phyloP scores from a whole-genome alignment of 1,140 invertebrate genomes.

The Mercenaria mercenaria region DNA sequence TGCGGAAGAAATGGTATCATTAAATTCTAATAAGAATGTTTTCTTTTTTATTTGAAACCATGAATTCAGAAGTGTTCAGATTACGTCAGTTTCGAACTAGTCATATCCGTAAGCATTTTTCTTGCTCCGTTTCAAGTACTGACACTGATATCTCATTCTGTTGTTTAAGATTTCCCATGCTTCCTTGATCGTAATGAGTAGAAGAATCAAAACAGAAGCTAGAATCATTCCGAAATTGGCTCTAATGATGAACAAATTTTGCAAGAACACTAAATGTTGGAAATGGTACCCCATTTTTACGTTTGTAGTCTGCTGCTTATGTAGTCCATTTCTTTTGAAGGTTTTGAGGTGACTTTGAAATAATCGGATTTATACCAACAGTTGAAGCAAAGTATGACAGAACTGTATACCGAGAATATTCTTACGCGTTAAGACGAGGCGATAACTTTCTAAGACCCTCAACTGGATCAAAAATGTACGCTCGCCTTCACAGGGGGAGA shows the following conservation, averaged over 20 bases:
- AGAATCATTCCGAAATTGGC: slow-evolving; percentile 37
- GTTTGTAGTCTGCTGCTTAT: slow-evolving; percentile 37
- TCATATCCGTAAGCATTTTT: no score
- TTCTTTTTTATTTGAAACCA: no score
- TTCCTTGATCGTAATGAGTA: no score
- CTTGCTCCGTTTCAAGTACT: no score
- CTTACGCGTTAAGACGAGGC: slow-evolving; percentile 41
- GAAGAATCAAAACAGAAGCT: slow-evolving; percentile 44
- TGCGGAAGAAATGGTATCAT: no score
- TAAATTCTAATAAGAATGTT: no score
- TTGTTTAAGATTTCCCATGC: no score
- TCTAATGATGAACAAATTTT: slow-evolving; percentile 16
- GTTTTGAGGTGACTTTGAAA: slow-evolving; percentile 34
- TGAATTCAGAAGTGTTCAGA: no score
- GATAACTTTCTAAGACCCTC: slow-evolving; percentile 6
- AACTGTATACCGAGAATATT: background rate
- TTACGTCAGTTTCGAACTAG: no score
- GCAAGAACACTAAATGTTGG: slow-evolving; percentile 34
- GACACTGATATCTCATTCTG: no score
- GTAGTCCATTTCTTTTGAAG: slow-evolving; percentile 64
- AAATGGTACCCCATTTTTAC: slow-evolving; percentile 21
- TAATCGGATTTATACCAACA: slow-evolving; percentile 23
- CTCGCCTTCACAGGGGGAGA: slow-evolving; percentile 20
- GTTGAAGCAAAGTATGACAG: slow-evolving; percentile 58
- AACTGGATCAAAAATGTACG: background rate